Percentiles rank a stretch among this genome's conserved stretches.
phyloP scores from a whole-genome alignment of 2,113 vertebrate species.

The Lampris incognitus region DNA sequence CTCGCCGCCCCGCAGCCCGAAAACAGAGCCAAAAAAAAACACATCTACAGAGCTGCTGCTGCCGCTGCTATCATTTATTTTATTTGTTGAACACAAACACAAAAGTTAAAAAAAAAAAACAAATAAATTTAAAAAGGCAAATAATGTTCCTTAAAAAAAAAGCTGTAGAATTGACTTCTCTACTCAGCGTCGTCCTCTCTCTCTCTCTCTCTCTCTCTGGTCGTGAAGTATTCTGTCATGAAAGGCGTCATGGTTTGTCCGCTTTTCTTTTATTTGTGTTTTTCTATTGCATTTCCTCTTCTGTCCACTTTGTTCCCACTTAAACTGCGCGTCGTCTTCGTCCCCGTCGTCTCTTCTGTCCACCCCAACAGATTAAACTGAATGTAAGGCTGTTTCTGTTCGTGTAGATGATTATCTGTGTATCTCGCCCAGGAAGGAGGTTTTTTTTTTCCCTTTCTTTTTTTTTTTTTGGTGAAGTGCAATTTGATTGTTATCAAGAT shows the following conservation, averaged over 20 bases:
- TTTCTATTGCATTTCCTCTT: slow-evolving; percentile 3
- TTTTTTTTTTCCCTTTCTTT: background rate
- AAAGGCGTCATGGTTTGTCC: slow-evolving; percentile 34
- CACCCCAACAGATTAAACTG: slow-evolving; percentile 21
- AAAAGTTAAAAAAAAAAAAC: slow-evolving; percentile 77
- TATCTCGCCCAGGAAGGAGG: slow-evolving; percentile 5
- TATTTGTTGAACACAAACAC: slow-evolving; percentile 84
- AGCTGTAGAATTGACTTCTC: slow-evolving; percentile 65
- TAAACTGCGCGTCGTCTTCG: slow-evolving; percentile 30
- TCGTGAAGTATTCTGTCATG: no score
- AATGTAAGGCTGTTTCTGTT: slow-evolving; percentile 38
- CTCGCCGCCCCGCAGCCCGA: slow-evolving; percentile 78
- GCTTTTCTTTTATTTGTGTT: slow-evolving; percentile 57
- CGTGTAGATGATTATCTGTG: slow-evolving; percentile 26
- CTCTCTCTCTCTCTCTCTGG: background rate
- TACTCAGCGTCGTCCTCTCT: slow-evolving; percentile 7
- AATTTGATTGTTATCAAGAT: slow-evolving; percentile 46
- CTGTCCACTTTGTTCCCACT: background rate
- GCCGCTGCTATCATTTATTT: slow-evolving; percentile 73
- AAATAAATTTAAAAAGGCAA: slow-evolving; percentile 72
- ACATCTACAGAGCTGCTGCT: slow-evolving; percentile 72
- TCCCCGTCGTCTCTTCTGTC: slow-evolving; percentile 15
- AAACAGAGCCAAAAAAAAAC: slow-evolving; percentile 83
- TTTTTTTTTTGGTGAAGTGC: slow-evolving; percentile 28
- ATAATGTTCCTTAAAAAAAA: slow-evolving; percentile 75